A percentile compares a stretch with the other conserved stretches of the same genome.
Conservation (phyloP, 92 coral and sea anemone genomes). For the Phymanthus crucifer region DNA sequence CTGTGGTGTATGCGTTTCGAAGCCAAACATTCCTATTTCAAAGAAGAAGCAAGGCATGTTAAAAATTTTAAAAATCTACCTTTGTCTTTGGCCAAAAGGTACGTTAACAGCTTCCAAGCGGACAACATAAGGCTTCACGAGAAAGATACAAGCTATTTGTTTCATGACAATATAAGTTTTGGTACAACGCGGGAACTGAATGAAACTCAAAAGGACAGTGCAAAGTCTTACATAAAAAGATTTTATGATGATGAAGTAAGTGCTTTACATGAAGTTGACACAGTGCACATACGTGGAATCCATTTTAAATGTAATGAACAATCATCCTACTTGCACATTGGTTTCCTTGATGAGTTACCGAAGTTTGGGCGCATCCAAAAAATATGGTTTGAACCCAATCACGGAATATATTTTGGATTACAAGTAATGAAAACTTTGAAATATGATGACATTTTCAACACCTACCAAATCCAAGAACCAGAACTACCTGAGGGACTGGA, state of each 20-base stretch:
- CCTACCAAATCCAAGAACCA: conserved; percentile 31
- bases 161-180: not conserved
- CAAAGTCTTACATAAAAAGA: not conserved
- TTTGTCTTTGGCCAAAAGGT: conserved; percentile 4
- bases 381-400: conserved; percentile 32
- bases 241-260: conserved; percentile 9
- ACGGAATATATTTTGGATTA: conserved; percentile 36
- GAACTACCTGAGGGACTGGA: conserved; percentile 42
- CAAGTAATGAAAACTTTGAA: conserved; percentile 18
- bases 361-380: conserved; percentile 34
- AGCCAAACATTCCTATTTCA: conserved; percentile 42
- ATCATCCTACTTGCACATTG: conserved; percentile 26
- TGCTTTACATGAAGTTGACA: not conserved
- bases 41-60: conserved; percentile 20
- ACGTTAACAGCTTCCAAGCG: conserved; percentile 2
- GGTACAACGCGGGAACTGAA: not conserved
- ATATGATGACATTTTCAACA: conserved; percentile 21
- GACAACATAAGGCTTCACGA: conserved; percentile 17
- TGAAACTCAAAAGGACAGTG: not conserved
- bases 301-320: conserved; percentile 14
- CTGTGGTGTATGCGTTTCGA: conserved; percentile 49
- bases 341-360: conserved; percentile 27
- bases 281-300: conserved; percentile 35
- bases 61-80: conserved; percentile 30
- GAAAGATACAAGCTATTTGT: not conserved